Conservation (phyloP, 2,888 invertebrate genomes). For the Thera britannica region DNA sequence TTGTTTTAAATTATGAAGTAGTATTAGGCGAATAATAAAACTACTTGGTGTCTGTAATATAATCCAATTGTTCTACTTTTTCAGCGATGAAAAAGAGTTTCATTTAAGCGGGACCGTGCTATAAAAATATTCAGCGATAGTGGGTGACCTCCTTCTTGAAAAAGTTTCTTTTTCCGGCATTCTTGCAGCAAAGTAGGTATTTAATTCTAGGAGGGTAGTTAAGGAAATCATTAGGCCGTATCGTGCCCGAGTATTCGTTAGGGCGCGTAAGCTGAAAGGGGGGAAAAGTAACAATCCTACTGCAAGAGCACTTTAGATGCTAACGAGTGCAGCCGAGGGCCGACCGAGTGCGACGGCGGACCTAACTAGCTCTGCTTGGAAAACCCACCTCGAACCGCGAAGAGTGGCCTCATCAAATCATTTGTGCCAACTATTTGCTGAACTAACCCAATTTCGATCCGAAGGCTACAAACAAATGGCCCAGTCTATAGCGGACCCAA, state of each 20-base stretch:
- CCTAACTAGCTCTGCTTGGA: constrained; percentile 64
- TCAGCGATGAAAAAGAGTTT: constrained; percentile 2
- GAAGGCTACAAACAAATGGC: background rate
- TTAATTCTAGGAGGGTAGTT: constrained; percentile 39
- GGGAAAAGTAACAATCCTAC: constrained; percentile 66
- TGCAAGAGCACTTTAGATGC: constrained; percentile 63
- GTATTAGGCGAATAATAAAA: constrained; percentile 4
- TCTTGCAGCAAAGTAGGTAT: constrained; percentile 31
- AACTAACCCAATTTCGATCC: constrained; percentile 9
- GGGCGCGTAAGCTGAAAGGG: constrained; percentile 40
- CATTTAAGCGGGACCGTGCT: constrained; percentile 7
- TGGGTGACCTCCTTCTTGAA: constrained; percentile 25
- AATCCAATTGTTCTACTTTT: constrained; percentile 4
- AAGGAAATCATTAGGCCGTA: constrained; percentile 56
- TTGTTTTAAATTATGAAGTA: constrained; percentile 18
- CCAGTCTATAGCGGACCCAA: background rate
- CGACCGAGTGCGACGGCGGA: constrained; percentile 57
- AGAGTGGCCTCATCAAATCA: constrained; percentile 12
- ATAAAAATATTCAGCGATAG: constrained; percentile 22
- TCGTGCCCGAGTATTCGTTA: constrained; percentile 50
- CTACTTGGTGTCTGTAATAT: background rate
- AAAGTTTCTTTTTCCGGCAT: constrained; percentile 22
- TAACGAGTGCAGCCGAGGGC: constrained; percentile 68
- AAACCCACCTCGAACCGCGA: constrained; percentile 44
- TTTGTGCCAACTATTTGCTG: constrained; percentile 10